Evolutionary conservation across 2,113 vertebrate genomes (phyloP).

Genomic region (Gallinago undulata): DNA sequence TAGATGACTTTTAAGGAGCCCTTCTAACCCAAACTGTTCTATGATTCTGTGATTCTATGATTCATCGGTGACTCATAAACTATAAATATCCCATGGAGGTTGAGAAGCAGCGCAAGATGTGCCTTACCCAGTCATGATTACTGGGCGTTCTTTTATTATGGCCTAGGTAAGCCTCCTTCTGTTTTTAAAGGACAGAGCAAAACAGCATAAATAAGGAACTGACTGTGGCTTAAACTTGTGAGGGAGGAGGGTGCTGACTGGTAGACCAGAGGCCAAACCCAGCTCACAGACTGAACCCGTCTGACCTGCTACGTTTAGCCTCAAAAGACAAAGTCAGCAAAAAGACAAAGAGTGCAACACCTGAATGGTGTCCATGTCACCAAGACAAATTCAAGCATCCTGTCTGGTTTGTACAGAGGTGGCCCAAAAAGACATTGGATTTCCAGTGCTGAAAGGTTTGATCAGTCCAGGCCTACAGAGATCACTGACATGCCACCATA

Average conservation of each 20-base stretch:
- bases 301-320: not conserved
- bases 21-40: not conserved
- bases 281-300: not conserved
- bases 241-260: not conserved
- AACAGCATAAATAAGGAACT: not conserved
- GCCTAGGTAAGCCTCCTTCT: not conserved
- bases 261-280: not conserved
- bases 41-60: not conserved
- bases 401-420: not conserved
- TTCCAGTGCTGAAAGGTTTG: not conserved
- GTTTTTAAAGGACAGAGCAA: not conserved
- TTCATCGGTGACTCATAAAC: not conserved
- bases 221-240: not conserved
- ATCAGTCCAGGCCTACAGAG: not conserved
- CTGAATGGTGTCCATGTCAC: not conserved
- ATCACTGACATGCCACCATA: not conserved
- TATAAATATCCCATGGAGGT: not conserved
- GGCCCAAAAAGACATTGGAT: accelerated
- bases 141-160: not conserved
- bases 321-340: not conserved
- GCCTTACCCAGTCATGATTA: not conserved
- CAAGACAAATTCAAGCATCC: not conserved
- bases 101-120: not conserved
- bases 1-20: not conserved
- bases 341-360: not conserved